Percentiles rank a stretch among this genome's conserved stretches.
Conservation (phyloP, 2,888 invertebrate species). For the Phengaris alcon region DNA sequence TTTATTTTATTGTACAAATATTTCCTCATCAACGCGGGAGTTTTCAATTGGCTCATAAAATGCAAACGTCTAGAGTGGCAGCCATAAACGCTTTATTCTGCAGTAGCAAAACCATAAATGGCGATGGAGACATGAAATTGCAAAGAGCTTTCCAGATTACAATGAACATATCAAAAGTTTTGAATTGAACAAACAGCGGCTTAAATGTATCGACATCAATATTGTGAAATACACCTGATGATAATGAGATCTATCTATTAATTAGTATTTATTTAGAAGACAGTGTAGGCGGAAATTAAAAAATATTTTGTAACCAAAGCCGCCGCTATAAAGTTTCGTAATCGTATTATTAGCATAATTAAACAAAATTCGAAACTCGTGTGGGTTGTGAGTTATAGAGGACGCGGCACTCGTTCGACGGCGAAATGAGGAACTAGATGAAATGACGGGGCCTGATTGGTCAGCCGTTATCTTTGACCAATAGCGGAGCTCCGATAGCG, state of each 20-base stretch:
- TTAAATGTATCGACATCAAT: neutral
- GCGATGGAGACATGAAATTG: neutral
- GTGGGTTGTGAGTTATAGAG: constrained; percentile 15
- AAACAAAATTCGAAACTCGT: constrained; percentile 11
- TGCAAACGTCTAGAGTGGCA: neutral
- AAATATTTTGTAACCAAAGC: constrained; percentile 18
- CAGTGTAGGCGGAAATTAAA: constrained; percentile 21
- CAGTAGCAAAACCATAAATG: neutral
- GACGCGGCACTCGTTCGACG: neutral
- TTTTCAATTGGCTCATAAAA: constrained; percentile 10
- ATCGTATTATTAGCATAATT: constrained; percentile 23
- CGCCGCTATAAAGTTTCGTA: constrained; percentile 11
- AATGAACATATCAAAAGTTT: too few species aligned
- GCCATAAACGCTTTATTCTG: neutral
- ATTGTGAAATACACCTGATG: neutral
- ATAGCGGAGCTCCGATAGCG: neutral
- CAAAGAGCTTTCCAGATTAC: neutral
- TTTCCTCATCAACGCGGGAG: constrained; percentile 6
- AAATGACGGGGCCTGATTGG: neutral
- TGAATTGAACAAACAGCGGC: neutral
- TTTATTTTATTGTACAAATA: constrained; percentile 6
- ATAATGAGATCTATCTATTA: constrained; percentile 10
- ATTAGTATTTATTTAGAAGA: constrained; percentile 7
- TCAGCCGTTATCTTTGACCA: neutral
- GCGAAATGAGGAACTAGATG: neutral